phyloP scores from a whole-genome alignment of 2,888 invertebrate genomes.

The Teleiodes luculella region DNA sequence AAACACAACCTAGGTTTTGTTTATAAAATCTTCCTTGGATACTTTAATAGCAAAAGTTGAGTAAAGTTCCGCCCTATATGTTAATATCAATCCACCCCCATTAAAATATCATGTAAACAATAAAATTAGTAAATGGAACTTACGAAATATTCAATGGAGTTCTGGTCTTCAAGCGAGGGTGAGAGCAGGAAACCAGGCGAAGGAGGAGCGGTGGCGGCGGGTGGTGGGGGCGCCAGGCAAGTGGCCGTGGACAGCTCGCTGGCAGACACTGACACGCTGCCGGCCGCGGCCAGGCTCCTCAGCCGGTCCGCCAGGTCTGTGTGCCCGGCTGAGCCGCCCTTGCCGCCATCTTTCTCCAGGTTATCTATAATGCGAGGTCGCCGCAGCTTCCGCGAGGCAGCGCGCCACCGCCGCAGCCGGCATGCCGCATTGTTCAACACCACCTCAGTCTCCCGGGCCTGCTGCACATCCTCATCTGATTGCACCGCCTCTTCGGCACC shows the following conservation, averaged over 20 bases:
- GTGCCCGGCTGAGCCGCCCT: conserved; percentile 43
- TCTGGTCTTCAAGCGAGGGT: conserved; percentile 68
- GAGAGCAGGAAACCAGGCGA: conserved; percentile 69
- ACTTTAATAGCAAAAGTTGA: too few species aligned
- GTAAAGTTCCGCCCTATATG: background rate
- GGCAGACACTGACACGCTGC: conserved; percentile 67
- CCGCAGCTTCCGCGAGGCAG: conserved; percentile 71
- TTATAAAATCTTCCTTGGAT: too few species aligned
- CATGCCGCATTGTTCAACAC: conserved; percentile 68
- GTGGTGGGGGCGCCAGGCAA: conserved; percentile 61
- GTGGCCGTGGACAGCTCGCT: conserved; percentile 58
- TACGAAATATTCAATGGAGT: conserved; percentile 65
- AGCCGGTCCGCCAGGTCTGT: conserved; percentile 70
- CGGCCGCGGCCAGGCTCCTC: conserved; percentile 66
- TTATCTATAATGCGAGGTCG: conserved; percentile 73
- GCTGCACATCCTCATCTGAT: conserved; percentile 57
- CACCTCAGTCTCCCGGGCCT: conserved; percentile 55
- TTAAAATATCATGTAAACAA: background rate
- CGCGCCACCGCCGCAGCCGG: conserved; percentile 71
- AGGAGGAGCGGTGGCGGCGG: conserved; percentile 70
- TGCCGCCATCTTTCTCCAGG: conserved; percentile 45
- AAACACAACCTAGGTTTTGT: too few species aligned
- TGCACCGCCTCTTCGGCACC: conserved; percentile 43
- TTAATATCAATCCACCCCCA: background rate
- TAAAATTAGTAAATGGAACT: conserved; percentile 33